Conservation (phyloP, 2,113 vertebrate genomes). For the Microtus ochrogaster region DNA sequence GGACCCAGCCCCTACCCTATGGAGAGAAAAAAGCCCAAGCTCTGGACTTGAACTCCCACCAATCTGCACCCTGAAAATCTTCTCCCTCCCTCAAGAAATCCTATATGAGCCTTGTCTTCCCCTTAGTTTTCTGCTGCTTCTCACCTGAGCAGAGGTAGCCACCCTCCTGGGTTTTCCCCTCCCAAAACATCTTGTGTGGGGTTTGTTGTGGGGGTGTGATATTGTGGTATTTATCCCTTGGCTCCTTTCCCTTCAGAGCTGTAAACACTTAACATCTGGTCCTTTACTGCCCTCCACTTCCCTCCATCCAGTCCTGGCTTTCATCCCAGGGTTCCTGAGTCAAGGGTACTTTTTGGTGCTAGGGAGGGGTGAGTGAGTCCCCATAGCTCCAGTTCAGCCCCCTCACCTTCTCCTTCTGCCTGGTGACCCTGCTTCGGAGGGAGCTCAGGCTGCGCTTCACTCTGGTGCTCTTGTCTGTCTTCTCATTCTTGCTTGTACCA, state of each 20-base stretch:
- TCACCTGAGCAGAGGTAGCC: background rate
- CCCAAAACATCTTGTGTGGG: background rate
- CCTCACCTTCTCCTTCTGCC: conserved; percentile 96
- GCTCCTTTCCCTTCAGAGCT: background rate
- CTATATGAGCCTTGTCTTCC: background rate
- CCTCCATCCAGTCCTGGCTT: background rate
- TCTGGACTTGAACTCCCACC: background rate
- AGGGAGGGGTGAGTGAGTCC: background rate
- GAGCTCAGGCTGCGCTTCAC: conserved; percentile 95
- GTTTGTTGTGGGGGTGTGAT: background rate
- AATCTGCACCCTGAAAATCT: background rate
- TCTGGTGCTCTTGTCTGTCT: conserved; percentile 90
- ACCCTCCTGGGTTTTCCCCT: background rate
- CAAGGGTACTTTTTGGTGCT: background rate
- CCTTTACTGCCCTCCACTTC: background rate
- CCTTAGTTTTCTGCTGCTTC: background rate
- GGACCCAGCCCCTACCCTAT: background rate
- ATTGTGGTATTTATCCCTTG: background rate
- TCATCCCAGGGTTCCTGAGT: background rate
- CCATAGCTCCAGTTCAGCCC: background rate
- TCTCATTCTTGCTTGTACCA: conserved; percentile 87
- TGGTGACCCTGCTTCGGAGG: conserved; percentile 92
- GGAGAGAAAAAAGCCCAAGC: background rate
- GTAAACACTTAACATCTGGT: background rate
- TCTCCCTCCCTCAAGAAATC: background rate